Conservation (phyloP, 2,797 vertebrate genomes). For the Potorous gilbertii region DNA sequence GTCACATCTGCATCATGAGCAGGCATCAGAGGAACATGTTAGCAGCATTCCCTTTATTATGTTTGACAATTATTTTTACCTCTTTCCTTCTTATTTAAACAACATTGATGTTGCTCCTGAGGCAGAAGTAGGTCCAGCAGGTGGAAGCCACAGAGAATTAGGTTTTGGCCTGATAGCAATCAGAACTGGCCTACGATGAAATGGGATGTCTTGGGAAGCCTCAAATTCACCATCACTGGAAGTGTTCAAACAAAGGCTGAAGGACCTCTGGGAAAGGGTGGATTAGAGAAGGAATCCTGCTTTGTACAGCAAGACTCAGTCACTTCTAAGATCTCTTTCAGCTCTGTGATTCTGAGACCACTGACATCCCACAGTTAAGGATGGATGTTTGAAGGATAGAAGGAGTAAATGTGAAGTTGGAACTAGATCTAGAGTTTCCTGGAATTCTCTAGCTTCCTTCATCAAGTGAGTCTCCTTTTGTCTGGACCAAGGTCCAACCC, state of each 20-base stretch:
- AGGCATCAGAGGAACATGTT: not conserved
- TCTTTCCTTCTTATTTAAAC: slow-evolving; percentile 34
- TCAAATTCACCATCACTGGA: not conserved
- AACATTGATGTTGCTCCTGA: slow-evolving; percentile 41
- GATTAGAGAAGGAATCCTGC: not conserved
- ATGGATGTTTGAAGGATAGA: not conserved
- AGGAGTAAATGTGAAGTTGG: not conserved
- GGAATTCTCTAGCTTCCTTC: not conserved
- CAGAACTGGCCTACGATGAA: rapidly evolving
- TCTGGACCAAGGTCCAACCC: not conserved
- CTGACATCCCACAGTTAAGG: not conserved
- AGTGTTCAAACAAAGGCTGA: no score
- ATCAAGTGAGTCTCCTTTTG: slow-evolving; percentile 6
- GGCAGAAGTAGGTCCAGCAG: slow-evolving; percentile 16
- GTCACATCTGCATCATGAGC: not conserved
- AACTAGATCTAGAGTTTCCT: not conserved
- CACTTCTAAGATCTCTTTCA: not conserved
- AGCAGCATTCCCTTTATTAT: slow-evolving; percentile 9
- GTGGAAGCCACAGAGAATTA: not conserved
- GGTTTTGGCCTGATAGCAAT: not conserved
- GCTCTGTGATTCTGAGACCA: not conserved
- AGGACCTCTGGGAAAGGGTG: not conserved
- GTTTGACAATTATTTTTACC: slow-evolving; percentile 40
- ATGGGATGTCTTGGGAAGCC: not conserved
- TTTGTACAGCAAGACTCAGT: not conserved